Percentiles rank a stretch among this genome's conserved stretches.
Conservation (phyloP, 2,797 vertebrate species). For the Pelobates cultripes region DNA sequence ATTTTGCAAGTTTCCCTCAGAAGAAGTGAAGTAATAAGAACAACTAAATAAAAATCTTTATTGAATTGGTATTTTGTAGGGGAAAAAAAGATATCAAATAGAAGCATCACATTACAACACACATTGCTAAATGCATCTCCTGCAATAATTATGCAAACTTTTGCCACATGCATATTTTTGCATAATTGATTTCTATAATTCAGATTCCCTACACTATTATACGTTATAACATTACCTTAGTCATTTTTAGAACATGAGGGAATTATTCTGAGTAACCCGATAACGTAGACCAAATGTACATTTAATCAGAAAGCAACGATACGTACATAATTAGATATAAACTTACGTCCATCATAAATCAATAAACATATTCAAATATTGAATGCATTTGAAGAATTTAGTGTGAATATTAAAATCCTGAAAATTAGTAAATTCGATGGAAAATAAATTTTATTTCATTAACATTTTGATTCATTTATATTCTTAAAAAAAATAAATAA, state of each 20-base stretch:
- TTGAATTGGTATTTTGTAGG: neutral
- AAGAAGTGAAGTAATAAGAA: constrained; percentile 48
- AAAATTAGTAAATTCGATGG: no score
- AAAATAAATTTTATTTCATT: no score
- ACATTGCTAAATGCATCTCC: neutral
- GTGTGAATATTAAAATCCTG: no score
- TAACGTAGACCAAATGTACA: no score
- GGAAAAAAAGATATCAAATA: neutral
- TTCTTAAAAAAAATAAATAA: no score
- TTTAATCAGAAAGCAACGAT: no score
- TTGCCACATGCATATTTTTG: constrained; percentile 62
- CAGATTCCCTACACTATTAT: neutral
- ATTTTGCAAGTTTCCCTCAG: constrained; percentile 59
- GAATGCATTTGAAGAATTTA: no score
- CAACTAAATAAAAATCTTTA: constrained; percentile 27
- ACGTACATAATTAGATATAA: no score
- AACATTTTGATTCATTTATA: no score
- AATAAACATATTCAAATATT: no score
- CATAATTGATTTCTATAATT: neutral
- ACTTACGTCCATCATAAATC: no score
- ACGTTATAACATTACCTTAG: neutral
- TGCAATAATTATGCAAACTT: constrained; percentile 45
- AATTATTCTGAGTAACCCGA: no score
- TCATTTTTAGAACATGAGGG: neutral
- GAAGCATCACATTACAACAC: neutral